Evolutionary conservation across 2,888 invertebrate genomes (phyloP).

Genomic region (Oligia latruncula): DNA sequence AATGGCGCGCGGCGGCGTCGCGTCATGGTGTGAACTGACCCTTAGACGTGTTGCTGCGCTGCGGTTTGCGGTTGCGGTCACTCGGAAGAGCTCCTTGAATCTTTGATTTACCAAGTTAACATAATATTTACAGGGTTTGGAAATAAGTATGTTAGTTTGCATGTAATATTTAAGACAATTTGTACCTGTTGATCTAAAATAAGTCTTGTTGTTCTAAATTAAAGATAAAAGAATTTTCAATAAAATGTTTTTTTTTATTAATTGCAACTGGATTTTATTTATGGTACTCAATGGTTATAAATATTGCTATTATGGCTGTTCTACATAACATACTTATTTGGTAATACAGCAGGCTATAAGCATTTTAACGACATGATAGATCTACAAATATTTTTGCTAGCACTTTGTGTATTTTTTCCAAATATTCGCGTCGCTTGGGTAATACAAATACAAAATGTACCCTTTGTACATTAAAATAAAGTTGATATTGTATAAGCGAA

Average conservation of each 20-base stretch:
- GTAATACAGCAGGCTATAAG: not conserved
- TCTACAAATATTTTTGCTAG: not conserved
- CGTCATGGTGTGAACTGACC: no score
- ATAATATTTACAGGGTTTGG: not conserved
- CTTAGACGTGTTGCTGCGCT: not conserved
- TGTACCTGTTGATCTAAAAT: not conserved
- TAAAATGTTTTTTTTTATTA: not conserved
- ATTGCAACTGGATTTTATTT: not conserved
- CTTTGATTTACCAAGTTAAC: not conserved
- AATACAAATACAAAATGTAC: not conserved
- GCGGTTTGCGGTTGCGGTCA: not conserved
- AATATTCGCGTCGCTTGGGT: not conserved
- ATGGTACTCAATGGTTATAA: no score
- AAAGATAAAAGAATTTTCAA: not conserved
- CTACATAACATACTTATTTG: not conserved
- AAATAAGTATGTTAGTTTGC: not conserved
- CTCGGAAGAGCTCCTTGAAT: not conserved
- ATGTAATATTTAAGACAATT: not conserved
- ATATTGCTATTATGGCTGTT: not conserved
- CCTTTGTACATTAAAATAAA: not conserved
- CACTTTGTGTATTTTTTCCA: not conserved
- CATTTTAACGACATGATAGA: not conserved
- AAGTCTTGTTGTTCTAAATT: not conserved
- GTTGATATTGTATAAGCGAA: not conserved
- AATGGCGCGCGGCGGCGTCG: no score